phyloP scores from a whole-genome alignment of 2,113 vertebrate species.

The Sapayoa aenigma region DNA sequence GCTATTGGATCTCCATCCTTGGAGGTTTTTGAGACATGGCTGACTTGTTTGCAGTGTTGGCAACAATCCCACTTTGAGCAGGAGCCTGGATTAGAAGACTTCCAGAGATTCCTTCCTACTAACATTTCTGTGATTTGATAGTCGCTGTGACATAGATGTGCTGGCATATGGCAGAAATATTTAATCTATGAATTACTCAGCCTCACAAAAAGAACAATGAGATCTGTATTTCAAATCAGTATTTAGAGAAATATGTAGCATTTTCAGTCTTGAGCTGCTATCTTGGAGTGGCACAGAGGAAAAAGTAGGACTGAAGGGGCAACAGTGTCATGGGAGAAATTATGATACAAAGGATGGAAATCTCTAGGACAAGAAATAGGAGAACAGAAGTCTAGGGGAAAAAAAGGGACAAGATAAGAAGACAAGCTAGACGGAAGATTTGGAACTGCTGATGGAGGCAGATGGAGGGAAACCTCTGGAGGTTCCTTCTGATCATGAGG shows the following conservation, averaged over 20 bases:
- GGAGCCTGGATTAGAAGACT: not conserved
- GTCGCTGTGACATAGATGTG: not conserved
- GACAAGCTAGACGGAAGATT: not conserved
- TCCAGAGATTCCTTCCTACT: not conserved
- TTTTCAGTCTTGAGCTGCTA: not conserved
- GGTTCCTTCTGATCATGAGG: not conserved
- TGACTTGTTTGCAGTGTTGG: not conserved
- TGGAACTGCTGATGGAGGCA: conserved; percentile 25
- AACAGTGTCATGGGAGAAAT: not conserved
- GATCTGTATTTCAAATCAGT: not conserved
- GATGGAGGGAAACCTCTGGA: conserved; percentile 43
- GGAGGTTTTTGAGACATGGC: not conserved
- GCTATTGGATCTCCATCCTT: not conserved
- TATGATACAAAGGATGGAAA: not conserved
- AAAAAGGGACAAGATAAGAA: not conserved
- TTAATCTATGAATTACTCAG: conserved; percentile 7
- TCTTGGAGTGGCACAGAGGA: not conserved
- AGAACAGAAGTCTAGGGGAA: not conserved
- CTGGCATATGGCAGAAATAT: not conserved
- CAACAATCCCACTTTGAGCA: not conserved
- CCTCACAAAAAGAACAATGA: not conserved
- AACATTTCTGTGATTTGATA: not conserved
- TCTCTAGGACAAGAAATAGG: not conserved
- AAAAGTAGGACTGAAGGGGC: not conserved
- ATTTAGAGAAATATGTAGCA: not conserved